Evolutionary conservation across 2,797 vertebrate genomes (phyloP), one percentile per base, ranked within the genome.

Genomic region (Eptatretus atami): DNA sequence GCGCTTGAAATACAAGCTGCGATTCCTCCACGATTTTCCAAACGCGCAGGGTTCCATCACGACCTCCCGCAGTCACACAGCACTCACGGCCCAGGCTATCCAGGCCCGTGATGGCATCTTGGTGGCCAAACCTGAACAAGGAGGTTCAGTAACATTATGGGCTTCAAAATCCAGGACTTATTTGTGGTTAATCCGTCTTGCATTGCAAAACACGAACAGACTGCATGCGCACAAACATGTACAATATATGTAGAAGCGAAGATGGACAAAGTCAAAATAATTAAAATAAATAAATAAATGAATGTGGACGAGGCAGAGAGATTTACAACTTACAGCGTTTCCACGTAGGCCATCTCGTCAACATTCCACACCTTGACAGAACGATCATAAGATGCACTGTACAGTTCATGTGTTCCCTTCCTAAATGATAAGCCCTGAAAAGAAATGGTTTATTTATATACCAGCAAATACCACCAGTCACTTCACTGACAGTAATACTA

Each of bases 11-110:
- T 54, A 96, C 81, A 0, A 98, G 83, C 77, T 96, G 92, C 1
- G 88, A 82, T 67, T 96, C 92, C 71, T 98, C 90, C 0, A 81
- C 77, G 15, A 98, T 90, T 74, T 98, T 98, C 92, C 92, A 98
- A 69, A 96, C 81, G 4, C 90, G 73, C 66, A 96, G 78, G 0
- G 82, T 82, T 63, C 84, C 73, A 0, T 98, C 90, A 2, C 90
- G 75, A 11, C 87, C 92, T 1, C 92, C 92, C 0, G 83, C 75
- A 0, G 86, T 94, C 72, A 92, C 87, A 3, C 92, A 98, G 68
- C 86, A 72, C 67, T 96, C 86, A 10, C 85, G 77, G 69, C 83
- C 84, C 72, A 95, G 72, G 65, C 86, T 75, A 69, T 96, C 90
- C 73, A 96, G 70, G 1, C 81, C 88, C 0, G 79, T 86, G 74